Evolutionary conservation across 2,888 invertebrate genomes (phyloP).

Genomic region (Callinectes sapidus): DNA sequence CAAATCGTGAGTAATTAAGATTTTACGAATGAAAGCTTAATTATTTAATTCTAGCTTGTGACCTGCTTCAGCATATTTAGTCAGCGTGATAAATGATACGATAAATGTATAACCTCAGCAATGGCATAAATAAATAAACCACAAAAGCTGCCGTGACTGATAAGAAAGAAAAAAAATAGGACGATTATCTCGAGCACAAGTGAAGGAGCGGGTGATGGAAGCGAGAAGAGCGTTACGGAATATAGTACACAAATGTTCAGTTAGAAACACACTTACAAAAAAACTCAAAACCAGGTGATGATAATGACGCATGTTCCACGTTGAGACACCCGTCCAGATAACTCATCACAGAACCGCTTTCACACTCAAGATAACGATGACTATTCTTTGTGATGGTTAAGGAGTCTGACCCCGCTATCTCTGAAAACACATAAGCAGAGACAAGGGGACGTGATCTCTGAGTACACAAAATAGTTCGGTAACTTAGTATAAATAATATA

Average conservation of each 20-base stretch:
- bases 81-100: neutral
- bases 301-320: neutral
- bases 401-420: neutral
- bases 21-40: too few species aligned
- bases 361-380: constrained; percentile 9
- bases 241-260: neutral
- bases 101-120: neutral
- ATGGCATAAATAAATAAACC: neutral
- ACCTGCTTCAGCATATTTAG: neutral
- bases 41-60: too few species aligned
- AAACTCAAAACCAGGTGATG: neutral
- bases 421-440: neutral
- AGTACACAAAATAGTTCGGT: neutral
- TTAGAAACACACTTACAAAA: neutral
- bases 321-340: neutral
- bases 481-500: too few species aligned
- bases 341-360: neutral
- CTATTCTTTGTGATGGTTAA: neutral
- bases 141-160: neutral
- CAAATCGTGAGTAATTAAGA: too few species aligned
- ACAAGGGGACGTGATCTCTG: neutral
- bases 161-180: neutral
- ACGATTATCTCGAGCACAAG: neutral
- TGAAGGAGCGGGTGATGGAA: neutral
- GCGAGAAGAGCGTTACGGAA: neutral